phyloP scores from a whole-genome alignment of 2,888 invertebrate species.

The Clanis bilineata region DNA sequence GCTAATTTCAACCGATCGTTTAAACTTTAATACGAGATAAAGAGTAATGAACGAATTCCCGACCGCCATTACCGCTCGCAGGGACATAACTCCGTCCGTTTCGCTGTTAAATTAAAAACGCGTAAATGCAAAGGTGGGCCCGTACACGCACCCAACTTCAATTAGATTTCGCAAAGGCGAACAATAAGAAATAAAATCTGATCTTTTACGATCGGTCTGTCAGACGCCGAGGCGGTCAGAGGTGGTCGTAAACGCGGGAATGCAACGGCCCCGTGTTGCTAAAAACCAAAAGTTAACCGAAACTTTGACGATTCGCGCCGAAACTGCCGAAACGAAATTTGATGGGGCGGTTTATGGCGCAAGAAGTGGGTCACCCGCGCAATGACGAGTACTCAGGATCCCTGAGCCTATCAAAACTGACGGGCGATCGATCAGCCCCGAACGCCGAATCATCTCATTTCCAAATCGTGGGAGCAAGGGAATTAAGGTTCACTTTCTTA shows the following conservation, averaged over 20 bases:
- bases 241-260: constrained; percentile 72
- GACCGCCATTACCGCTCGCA: constrained; percentile 54
- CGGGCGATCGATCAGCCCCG: not conserved
- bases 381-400: constrained; percentile 27
- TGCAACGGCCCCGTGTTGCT: constrained; percentile 67
- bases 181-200: constrained; percentile 81
- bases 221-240: constrained; percentile 62
- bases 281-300: constrained; percentile 63
- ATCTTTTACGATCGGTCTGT: constrained; percentile 75
- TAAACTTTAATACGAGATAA: constrained; percentile 60
- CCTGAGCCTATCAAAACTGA: constrained; percentile 15
- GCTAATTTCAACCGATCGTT: constrained; percentile 14
- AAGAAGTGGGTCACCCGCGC: constrained; percentile 68
- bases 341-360: constrained; percentile 66
- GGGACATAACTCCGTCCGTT: constrained; percentile 65
- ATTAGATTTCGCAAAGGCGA: constrained; percentile 80
- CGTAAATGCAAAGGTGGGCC: constrained; percentile 65
- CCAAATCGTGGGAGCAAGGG: constrained; percentile 38
- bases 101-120: constrained; percentile 75
- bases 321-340: constrained; percentile 61
- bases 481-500: constrained; percentile 36
- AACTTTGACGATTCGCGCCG: constrained; percentile 49
- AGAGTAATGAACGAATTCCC: constrained; percentile 68
- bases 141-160: constrained; percentile 62
- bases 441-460: constrained; percentile 27